Conservation (phyloP, 2,113 vertebrate species). For the Tricholaema leucomelas region DNA sequence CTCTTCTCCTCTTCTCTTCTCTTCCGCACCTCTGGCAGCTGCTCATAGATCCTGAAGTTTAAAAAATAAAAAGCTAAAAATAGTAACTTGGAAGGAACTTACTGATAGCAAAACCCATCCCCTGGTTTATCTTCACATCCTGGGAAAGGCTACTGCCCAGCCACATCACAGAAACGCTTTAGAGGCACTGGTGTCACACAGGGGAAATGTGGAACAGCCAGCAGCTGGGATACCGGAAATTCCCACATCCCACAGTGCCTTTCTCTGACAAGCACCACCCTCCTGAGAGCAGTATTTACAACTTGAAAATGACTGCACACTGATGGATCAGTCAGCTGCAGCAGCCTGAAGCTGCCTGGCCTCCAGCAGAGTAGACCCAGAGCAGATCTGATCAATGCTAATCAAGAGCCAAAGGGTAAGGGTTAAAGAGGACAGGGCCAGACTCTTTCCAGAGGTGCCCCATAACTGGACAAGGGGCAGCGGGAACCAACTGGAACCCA, state of each 20-base stretch:
- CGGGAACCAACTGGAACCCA: no score
- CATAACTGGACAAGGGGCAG: no score
- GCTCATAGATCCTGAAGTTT: conserved; percentile 85
- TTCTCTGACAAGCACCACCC: background rate
- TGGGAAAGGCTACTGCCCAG: background rate
- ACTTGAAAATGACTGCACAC: background rate
- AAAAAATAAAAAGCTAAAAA: background rate
- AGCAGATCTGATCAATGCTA: no score
- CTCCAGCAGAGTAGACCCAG: no score
- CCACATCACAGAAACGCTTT: accelerated
- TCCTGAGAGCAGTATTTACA: background rate
- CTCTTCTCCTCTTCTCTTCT: conserved; percentile 85
- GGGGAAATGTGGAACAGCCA: accelerated
- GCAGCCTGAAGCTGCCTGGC: no score
- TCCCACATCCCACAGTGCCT: background rate
- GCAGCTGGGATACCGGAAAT: background rate
- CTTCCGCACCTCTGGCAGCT: conserved; percentile 87
- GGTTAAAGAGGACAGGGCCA: no score
- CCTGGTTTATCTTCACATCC: background rate
- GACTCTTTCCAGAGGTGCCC: no score
- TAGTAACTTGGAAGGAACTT: background rate
- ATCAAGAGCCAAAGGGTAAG: no score
- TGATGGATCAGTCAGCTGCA: no score
- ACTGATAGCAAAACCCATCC: no score
- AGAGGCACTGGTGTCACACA: background rate